Conservation (phyloP, 2,113 vertebrate species). For the Ophiodon elongatus region DNA sequence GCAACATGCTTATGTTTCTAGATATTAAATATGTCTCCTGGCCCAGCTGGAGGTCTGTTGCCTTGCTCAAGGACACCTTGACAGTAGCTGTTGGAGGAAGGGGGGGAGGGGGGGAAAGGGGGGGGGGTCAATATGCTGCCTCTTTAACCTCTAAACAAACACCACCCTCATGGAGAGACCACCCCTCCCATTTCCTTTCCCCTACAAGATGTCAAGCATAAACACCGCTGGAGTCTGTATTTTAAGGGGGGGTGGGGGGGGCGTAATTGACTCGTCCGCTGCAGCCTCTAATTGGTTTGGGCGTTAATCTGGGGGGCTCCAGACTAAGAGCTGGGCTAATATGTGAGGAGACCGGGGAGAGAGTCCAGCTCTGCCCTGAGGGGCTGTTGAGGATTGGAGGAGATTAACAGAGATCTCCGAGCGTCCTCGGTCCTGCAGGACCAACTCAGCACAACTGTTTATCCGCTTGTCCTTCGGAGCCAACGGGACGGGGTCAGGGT, state of each 20-base stretch:
- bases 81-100: background rate
- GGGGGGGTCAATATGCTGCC: background rate
- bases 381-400: constrained; percentile 63
- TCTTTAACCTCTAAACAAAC: constrained; percentile 29
- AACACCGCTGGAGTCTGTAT: constrained; percentile 8
- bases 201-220: constrained; percentile 11
- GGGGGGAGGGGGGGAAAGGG: background rate
- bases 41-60: background rate
- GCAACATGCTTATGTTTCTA: too few relatives aligned
- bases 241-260: background rate
- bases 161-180: background rate
- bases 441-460: constrained; percentile 4
- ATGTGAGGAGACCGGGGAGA: constrained; percentile 55
- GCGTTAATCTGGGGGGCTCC: constrained; percentile 74
- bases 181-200: constrained; percentile 11
- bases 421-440: constrained; percentile 44
- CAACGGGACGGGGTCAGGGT: background rate
- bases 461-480: constrained; percentile 12
- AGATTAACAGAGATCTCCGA: constrained; percentile 71
- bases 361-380: constrained; percentile 59
- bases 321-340: constrained; percentile 56
- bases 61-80: constrained; percentile 11
- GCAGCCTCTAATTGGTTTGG: constrained; percentile 78
- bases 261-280: constrained; percentile 68
- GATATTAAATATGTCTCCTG: background rate